A percentile compares a stretch with the other conserved stretches of the same genome.
These are phyloP conservation scores for Erpobdella octoculata DNA, from an alignment of 2,888 invertebrate genomes.

Conservation along the genomic window DNA sequence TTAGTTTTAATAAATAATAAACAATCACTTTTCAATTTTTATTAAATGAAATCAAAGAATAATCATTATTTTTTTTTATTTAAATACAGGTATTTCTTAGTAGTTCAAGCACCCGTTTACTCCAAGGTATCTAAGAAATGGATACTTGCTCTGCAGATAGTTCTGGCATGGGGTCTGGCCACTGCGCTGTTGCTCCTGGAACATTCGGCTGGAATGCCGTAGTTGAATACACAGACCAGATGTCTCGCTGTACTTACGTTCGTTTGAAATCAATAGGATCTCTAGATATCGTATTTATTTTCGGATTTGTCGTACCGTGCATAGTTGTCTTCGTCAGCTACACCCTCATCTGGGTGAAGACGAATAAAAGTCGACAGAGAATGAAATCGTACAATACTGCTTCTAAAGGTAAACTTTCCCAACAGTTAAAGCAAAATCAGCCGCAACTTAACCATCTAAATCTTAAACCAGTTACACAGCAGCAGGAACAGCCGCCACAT, in stretches of 20 bases:
- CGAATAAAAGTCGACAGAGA: conserved; percentile 15
- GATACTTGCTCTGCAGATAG: conserved; percentile 26
- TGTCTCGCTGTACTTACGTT: conserved; percentile 29
- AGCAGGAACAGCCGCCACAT: too few species aligned
- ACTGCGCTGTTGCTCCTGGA: conserved; percentile 26
- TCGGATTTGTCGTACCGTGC: conserved; percentile 30
- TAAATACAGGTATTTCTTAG: conserved; percentile 28
- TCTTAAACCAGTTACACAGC: too few species aligned
- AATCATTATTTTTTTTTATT: background rate
- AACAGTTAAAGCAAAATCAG: too few species aligned
- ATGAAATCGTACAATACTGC: conserved; percentile 2
- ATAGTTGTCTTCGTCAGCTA: conserved; percentile 25
- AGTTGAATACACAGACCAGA: conserved; percentile 33
- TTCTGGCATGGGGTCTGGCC: conserved; percentile 21
- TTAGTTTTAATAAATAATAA: too few species aligned
- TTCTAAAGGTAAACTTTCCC: too few species aligned
- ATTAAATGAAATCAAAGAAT: background rate
- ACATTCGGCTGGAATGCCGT: conserved; percentile 29
- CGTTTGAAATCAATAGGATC: conserved; percentile 22
- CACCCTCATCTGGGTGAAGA: conserved; percentile 23
- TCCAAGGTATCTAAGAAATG: conserved; percentile 9
- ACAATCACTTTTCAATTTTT: background rate
- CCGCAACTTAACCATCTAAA: too few species aligned
- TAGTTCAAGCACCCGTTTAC: conserved; percentile 21
- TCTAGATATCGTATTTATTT: conserved; percentile 27